A percentile compares a stretch with the other conserved stretches of the same genome.
Conservation (phyloP, 2,888 invertebrate species). For the Stenolophus ochropezus region DNA sequence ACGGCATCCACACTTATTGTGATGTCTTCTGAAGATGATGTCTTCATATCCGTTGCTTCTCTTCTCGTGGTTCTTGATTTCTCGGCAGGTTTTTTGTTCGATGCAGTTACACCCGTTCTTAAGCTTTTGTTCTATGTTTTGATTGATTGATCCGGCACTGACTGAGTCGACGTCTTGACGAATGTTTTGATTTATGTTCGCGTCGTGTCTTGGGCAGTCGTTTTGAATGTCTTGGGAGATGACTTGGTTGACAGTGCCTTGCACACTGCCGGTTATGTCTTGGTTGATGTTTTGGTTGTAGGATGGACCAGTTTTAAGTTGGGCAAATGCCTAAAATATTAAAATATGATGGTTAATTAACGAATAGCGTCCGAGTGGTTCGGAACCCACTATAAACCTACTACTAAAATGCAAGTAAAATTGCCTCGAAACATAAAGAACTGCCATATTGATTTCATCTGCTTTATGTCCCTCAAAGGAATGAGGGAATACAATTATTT, state of each 20-base stretch:
- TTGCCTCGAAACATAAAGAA: too few relatives aligned
- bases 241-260: constrained; percentile 42
- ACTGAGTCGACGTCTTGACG: constrained; percentile 12
- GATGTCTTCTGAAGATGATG: constrained; percentile 50
- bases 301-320: background rate
- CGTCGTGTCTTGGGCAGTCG: background rate
- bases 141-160: constrained; percentile 23
- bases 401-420: too few relatives aligned
- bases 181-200: constrained; percentile 43
- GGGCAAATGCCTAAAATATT: background rate
- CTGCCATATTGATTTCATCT: too few relatives aligned
- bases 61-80: constrained; percentile 50
- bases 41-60: constrained; percentile 24
- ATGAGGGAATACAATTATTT: too few relatives aligned
- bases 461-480: too few relatives aligned
- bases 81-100: constrained; percentile 34
- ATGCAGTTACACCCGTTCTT: constrained; percentile 29
- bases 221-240: constrained; percentile 47
- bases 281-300: constrained; percentile 45
- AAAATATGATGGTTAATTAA: too few relatives aligned
- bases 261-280: constrained; percentile 5
- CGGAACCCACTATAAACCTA: too few relatives aligned
- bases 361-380: too few relatives aligned
- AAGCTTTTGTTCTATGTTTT: constrained; percentile 51
- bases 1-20: constrained; percentile 3